phyloP scores from a whole-genome alignment of 2,888 invertebrate species.

The Watsonalla cultraria region DNA sequence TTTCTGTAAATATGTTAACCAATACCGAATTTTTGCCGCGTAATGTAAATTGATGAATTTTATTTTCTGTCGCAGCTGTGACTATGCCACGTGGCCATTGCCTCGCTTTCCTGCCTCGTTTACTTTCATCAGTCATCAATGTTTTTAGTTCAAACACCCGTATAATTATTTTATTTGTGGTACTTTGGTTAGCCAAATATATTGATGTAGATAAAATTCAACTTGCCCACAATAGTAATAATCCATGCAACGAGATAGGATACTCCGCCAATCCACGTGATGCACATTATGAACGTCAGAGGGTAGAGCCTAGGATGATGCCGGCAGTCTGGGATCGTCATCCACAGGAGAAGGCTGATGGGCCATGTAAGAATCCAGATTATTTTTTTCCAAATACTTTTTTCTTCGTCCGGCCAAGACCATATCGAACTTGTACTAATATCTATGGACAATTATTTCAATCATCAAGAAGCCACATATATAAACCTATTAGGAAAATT shows the following conservation, averaged over 20 bases:
- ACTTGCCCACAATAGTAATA: constrained; percentile 86
- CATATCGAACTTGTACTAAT: constrained; percentile 58
- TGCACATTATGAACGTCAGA: constrained; percentile 87
- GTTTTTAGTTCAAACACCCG: no score
- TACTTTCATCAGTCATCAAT: no score
- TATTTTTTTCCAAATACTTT: constrained; percentile 55
- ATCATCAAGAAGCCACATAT: background rate
- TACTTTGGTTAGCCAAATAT: constrained; percentile 1
- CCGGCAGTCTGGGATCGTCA: constrained; percentile 88
- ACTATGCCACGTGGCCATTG: no score
- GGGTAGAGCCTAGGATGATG: constrained; percentile 79
- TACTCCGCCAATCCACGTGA: constrained; percentile 88
- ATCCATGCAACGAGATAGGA: constrained; percentile 94
- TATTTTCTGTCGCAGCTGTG: no score
- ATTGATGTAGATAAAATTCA: background rate
- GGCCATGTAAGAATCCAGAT: constrained; percentile 86
- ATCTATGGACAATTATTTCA: constrained; percentile 26
- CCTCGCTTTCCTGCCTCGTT: no score
- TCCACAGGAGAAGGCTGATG: constrained; percentile 82
- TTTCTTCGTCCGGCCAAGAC: constrained; percentile 77
- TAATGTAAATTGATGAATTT: no score
- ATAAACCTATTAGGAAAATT: background rate
- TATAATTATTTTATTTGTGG: no score
- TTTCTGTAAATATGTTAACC: no score
- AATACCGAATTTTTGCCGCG: no score